Base-by-base conservation (phyloP, 1,140 invertebrate genomes). In the Prorops nasuta region DNA sequence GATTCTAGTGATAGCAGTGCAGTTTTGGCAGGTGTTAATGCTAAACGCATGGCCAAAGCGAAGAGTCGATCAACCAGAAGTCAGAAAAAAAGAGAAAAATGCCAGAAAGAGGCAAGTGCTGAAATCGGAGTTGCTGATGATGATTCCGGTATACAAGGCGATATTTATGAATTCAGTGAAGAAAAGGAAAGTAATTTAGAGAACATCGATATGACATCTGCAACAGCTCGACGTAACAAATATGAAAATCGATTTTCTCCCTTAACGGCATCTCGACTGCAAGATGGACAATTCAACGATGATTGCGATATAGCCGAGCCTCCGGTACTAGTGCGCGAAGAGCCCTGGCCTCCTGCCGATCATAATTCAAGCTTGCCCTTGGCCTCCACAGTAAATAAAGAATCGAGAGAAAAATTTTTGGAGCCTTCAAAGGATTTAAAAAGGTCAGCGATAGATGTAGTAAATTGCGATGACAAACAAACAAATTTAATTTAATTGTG, bases 111-210 rank as follows among this genome's bases (percentile, higher is more conserved):
- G 12, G 39, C 56, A 1, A 44, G 59, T 1, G 48, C 51, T 2
- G 63, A 64, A 10, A 71, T 70, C 19, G 68, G 67, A 1, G 65
- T 64, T 24, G 72, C 68, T 10, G 76, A 78, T 14, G 76, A 78
- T 22, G 76, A 78, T 58, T 77, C 74, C 0, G 76, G 76, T 0
- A 78, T 78, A 39, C 76, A 78, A 45, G 75, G 74, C 9, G 75
- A 78, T 46, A 78, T 78, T 45, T 77, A 77, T 37, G 75, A 77
- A 31, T 77, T 77, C 44, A 76, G 57, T 39, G 76, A 78, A 41
- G 76, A 78, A 41, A 74, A 72, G 31, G 74, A 77, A 14, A 75
- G 74, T 42, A 77, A 76, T 34, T 24, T 76, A 40, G 73, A 76
- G 34, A 68, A 75, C 20, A 56, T 76, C 42, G 66, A 61, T 38